Conservation (phyloP, 2,797 vertebrate species). For the Melanotaenia boesemani region DNA sequence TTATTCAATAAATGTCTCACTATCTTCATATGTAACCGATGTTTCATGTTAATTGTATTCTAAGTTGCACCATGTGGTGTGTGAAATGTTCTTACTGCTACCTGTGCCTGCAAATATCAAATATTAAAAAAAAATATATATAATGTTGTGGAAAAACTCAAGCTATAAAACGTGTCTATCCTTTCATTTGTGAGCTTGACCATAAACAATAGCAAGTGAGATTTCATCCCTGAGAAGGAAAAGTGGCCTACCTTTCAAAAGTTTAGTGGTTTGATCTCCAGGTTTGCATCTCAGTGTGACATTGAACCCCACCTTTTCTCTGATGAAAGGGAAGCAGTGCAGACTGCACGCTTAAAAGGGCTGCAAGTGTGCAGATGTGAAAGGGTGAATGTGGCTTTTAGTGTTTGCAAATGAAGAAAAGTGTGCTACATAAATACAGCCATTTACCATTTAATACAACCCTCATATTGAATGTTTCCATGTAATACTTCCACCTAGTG, state of each 20-base stretch:
- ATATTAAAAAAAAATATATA: background rate
- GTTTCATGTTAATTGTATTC: background rate
- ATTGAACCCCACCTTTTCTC: no score
- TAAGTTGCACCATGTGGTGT: constrained; percentile 9
- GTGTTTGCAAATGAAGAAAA: no score
- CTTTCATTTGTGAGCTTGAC: background rate
- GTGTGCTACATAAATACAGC: no score
- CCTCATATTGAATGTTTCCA: background rate
- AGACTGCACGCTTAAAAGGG: no score
- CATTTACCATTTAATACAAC: background rate
- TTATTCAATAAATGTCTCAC: background rate
- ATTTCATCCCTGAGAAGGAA: no score
- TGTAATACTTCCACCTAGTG: constrained; percentile 38
- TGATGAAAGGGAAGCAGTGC: no score
- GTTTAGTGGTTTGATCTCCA: no score
- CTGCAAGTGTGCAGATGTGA: no score
- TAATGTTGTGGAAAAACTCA: constrained; percentile 21
- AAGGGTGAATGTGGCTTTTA: no score
- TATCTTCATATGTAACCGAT: constrained; percentile 2
- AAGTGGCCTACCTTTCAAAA: no score
- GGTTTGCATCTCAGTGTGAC: no score
- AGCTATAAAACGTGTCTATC: constrained; percentile 1
- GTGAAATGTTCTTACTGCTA: constrained; percentile 12
- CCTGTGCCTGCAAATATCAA: constrained; percentile 56
- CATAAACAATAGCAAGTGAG: no score